Conservation (phyloP, 2,797 vertebrate species). For the Leptodactylus fallax region DNA sequence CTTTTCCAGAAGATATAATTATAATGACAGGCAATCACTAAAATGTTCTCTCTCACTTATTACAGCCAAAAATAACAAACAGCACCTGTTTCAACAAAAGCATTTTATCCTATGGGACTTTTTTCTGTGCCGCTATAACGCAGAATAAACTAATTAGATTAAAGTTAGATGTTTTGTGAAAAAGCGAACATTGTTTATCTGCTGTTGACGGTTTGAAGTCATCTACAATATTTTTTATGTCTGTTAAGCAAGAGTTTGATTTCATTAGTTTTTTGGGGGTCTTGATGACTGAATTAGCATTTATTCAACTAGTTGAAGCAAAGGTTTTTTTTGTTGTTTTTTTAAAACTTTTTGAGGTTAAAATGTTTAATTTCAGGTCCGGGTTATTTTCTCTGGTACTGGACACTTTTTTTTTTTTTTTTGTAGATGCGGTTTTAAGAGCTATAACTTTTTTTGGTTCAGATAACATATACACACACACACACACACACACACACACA, state of each 20-base stretch:
- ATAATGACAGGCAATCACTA: constrained; percentile 52
- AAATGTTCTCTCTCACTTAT: constrained; percentile 48
- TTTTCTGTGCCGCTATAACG: constrained; percentile 25
- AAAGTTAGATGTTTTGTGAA: constrained; percentile 30
- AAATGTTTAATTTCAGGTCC: no score
- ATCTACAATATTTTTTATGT: constrained; percentile 3
- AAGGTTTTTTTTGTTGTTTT: no score
- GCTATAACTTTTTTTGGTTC: no score
- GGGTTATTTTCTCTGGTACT: no score
- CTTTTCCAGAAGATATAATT: constrained; percentile 50
- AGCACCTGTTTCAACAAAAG: constrained; percentile 55
- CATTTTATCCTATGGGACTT: constrained; percentile 42
- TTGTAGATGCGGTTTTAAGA: no score
- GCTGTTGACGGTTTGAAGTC: constrained; percentile 13
- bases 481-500: no score
- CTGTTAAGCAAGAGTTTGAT: background rate
- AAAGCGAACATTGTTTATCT: constrained; percentile 34
- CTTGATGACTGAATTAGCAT: background rate
- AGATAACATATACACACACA: no score
- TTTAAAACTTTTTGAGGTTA: background rate
- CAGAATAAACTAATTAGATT: constrained; percentile 50
- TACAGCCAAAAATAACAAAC: constrained; percentile 56
- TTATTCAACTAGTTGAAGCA: no score
- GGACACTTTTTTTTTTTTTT: no score
- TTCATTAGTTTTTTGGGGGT: background rate